Evolutionary conservation across 2,888 invertebrate genomes (phyloP), one percentile per base, ranked within the genome.

Genomic region (Fissipunctia ypsillon): DNA sequence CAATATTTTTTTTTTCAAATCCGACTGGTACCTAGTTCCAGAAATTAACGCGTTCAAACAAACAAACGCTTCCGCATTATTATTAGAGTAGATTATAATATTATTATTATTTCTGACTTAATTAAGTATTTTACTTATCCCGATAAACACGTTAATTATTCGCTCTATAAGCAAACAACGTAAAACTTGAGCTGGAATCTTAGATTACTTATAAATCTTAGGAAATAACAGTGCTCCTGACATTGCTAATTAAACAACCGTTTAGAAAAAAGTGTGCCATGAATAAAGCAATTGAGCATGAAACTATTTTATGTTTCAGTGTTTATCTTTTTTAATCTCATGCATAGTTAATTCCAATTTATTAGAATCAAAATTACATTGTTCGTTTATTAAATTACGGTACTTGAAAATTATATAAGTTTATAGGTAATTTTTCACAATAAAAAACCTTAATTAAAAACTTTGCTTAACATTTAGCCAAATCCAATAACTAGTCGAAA

Each of bases 261-360:
- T 48, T 63, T 43, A 28, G 28, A 60, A 80, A 80, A 73, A 80
- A 82, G 35, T 54, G 56, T 38, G 63, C 68, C 80, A 80, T 80
- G 79, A 83, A 80, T 80, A 80, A 83, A 78, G 28, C 68, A 66
- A 83, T 80, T 83, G 73, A 80, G 79, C 80, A 52, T 80, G 68
- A 73, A 80, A 83, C 65, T 14, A 69, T 78, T 73, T 80, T 72
- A 78, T 80, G 50, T 65, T 63, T 65, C 52, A 57, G 61, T 48
- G 35, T 65, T 78, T 65, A 78, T 65, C 38, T 78, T 73, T 71
- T 78, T 78, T 69, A 73, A 79, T 80, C 67, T 78, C 79, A 83
- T 79, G 80, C 79, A 78, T 83, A 73, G 52, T 79, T 78, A 72
- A 78, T 78, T 45, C 38, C 31, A 78, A 77, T 81, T 69, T 76